These are phyloP conservation scores for Zaprionus nigranus DNA, from an alignment of 1,140 invertebrate genomes.

Conservation along the genomic window DNA sequence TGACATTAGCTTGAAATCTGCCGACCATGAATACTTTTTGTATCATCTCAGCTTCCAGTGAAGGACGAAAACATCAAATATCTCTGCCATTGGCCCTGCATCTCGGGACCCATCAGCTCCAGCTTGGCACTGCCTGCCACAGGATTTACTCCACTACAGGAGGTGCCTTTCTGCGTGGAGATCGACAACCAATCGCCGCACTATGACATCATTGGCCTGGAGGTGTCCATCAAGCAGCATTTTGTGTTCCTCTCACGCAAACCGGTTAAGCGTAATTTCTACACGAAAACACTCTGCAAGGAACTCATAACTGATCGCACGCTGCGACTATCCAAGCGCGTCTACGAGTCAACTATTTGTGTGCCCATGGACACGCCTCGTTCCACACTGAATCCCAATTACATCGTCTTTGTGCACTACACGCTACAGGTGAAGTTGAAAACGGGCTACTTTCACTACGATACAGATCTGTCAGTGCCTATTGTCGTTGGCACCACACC, in stretches of 20 bases:
- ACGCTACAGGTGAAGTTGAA: constrained; percentile 76
- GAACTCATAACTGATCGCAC: constrained; percentile 68
- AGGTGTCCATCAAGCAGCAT: constrained; percentile 77
- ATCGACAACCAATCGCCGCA: constrained; percentile 81
- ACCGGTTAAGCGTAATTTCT: constrained; percentile 76
- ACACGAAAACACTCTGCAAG: constrained; percentile 69
- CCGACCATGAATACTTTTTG: too few relatives aligned
- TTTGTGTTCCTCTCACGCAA: constrained; percentile 79
- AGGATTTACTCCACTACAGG: constrained; percentile 73
- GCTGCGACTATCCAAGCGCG: constrained; percentile 69
- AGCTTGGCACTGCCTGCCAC: constrained; percentile 68
- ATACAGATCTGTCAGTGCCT: constrained; percentile 77
- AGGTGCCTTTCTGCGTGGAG: constrained; percentile 73
- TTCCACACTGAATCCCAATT: constrained; percentile 77
- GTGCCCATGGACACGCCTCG: constrained; percentile 76
- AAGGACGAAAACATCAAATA: constrained; percentile 80
- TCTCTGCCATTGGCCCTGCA: constrained; percentile 82
- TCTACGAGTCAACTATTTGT: constrained; percentile 70
- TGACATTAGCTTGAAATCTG: too few relatives aligned
- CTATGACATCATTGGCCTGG: constrained; percentile 72
- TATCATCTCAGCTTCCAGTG: constrained; percentile 56
- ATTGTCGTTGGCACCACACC: constrained; percentile 72
- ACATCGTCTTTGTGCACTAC: constrained; percentile 79
- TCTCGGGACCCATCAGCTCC: constrained; percentile 73
- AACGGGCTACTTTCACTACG: constrained; percentile 78